Conservation (phyloP, 2,888 invertebrate genomes). For the Drosophila fulvimacula region DNA sequence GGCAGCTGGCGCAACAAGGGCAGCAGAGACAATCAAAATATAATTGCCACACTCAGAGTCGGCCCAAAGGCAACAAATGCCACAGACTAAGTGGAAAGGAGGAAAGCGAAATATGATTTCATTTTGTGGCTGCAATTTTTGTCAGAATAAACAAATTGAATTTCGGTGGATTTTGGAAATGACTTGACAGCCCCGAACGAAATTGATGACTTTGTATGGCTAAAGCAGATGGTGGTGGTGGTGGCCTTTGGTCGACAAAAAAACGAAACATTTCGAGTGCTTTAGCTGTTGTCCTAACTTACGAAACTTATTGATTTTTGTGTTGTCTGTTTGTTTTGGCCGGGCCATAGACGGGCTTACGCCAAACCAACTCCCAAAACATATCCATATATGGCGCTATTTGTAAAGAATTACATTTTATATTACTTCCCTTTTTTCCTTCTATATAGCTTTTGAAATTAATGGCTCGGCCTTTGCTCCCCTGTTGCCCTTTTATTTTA, state of each 20-base stretch:
- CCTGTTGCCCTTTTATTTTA: conserved; percentile 5
- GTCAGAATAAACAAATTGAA: background rate
- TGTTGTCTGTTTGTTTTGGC: conserved; percentile 71
- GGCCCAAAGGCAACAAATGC: conserved; percentile 14
- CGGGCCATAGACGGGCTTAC: conserved; percentile 32
- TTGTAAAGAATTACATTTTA: conserved; percentile 38
- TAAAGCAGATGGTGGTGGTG: no score
- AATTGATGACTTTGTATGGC: conserved; percentile 6
- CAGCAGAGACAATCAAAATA: conserved; percentile 68
- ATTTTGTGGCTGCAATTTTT: conserved; percentile 27
- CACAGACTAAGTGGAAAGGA: conserved; percentile 17
- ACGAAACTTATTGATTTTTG: conserved; percentile 71
- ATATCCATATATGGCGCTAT: conserved; percentile 8
- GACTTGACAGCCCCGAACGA: conserved; percentile 5
- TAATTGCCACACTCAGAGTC: conserved; percentile 63
- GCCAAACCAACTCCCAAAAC: background rate
- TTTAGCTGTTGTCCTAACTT: conserved; percentile 44
- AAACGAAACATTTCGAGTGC: conserved; percentile 28
- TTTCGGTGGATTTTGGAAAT: background rate
- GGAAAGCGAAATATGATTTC: conserved; percentile 28
- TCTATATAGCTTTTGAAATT: conserved; percentile 52
- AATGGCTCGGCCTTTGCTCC: conserved; percentile 42
- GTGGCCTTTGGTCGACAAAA: conserved; percentile 12
- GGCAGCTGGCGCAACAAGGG: conserved; percentile 36
- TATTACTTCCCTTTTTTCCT: background rate